Conservation (phyloP, 2,888 invertebrate species). For the Eurytoma californica region DNA sequence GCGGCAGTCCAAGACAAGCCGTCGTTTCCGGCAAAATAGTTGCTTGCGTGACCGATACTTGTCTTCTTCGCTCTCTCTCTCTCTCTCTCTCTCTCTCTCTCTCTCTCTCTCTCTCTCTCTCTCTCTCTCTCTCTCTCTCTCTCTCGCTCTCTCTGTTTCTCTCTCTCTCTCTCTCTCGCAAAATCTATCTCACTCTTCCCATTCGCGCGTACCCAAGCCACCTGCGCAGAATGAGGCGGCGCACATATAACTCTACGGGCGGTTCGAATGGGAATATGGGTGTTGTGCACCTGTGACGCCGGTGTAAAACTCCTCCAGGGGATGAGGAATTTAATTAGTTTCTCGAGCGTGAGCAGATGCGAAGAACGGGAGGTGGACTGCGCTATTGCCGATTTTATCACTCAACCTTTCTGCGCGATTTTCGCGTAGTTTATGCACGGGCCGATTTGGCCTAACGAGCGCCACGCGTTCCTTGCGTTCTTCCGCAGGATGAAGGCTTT, state of each 20-base stretch:
- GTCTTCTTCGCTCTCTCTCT: neutral
- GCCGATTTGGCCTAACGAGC: neutral
- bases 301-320: neutral
- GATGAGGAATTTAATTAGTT: constrained; percentile 49
- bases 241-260: neutral
- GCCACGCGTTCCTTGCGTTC: neutral
- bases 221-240: too few relatives aligned
- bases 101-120: too few relatives aligned
- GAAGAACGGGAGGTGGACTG: constrained; percentile 8
- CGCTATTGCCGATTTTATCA: constrained; percentile 19
- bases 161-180: too few relatives aligned
- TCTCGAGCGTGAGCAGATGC: constrained; percentile 39
- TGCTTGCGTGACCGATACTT: constrained; percentile 45
- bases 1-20: constrained; percentile 35
- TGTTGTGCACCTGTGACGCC: constrained; percentile 27
- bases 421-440: neutral
- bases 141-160: too few relatives aligned
- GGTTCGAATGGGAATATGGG: too few relatives aligned
- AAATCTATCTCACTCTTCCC: too few relatives aligned
- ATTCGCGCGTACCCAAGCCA: too few relatives aligned
- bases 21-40: constrained; percentile 47
- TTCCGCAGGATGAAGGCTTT: too few relatives aligned
- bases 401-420: neutral
- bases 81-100: neutral
- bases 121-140: neutral